Evolutionary conservation across 2,888 invertebrate species (phyloP).

Genomic region (Sylvicola fuscatus): DNA sequence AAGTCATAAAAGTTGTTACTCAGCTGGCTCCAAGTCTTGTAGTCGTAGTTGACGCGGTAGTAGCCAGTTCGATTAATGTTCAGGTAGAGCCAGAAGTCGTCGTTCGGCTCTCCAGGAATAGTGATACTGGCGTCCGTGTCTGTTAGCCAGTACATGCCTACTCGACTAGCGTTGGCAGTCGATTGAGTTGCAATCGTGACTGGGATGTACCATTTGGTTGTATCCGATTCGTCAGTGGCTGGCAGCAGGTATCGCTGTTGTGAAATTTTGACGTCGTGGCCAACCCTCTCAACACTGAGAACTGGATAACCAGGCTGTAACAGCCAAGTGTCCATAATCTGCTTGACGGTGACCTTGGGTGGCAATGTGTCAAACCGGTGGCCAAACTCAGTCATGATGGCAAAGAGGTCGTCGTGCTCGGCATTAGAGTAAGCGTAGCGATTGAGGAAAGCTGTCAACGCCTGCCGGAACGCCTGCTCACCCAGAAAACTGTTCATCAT

Average conservation of each 20-base stretch:
- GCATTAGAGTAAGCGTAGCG: conserved; percentile 36
- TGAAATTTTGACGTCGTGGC: conserved; percentile 14
- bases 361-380: conserved; percentile 22
- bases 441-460: conserved; percentile 30
- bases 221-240: conserved; percentile 15
- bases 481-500: conserved; percentile 55
- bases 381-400: conserved; percentile 35
- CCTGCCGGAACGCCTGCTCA: conserved; percentile 32
- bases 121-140: conserved; percentile 9
- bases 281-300: conserved; percentile 29
- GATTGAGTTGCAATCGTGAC: conserved; percentile 5
- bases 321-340: conserved; percentile 49
- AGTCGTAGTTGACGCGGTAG: conserved; percentile 44
- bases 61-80: conserved; percentile 33
- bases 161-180: conserved; percentile 11
- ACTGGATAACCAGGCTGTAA: conserved; percentile 46
- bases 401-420: conserved; percentile 40
- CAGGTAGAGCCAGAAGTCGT: conserved; percentile 5
- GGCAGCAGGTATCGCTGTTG: conserved; percentile 20
- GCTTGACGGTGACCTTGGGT: conserved; percentile 27
- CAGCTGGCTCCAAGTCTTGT: conserved; percentile 34
- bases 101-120: conserved; percentile 13
- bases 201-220: conserved; percentile 4
- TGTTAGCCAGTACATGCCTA: background rate
- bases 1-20: conserved; percentile 32